Conservation (phyloP, 2,113 vertebrate genomes). For the Gymnogyps californianus region DNA sequence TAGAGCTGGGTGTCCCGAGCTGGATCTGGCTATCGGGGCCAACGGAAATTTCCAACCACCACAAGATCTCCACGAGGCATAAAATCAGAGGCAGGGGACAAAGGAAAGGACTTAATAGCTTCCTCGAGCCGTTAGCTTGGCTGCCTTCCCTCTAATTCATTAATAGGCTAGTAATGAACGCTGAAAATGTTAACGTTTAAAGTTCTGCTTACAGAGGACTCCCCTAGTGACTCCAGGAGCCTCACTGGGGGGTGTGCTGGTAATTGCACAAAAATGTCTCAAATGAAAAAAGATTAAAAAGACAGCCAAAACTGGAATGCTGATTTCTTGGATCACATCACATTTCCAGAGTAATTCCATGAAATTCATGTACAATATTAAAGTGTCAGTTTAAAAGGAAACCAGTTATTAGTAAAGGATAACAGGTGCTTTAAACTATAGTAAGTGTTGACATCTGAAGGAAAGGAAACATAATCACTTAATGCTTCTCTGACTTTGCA, state of each 20-base stretch:
- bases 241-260: background rate
- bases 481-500: constrained; percentile 68
- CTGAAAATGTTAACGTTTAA: background rate
- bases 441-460: constrained; percentile 72
- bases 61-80: background rate
- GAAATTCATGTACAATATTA: constrained; percentile 72
- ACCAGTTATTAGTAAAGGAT: constrained; percentile 76
- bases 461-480: constrained; percentile 71
- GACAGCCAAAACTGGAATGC: constrained; percentile 21
- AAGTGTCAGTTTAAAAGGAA: constrained; percentile 77
- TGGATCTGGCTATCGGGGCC: background rate
- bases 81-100: background rate
- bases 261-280: background rate
- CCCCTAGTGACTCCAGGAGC: background rate
- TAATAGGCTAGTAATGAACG: background rate
- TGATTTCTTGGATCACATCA: constrained; percentile 60
- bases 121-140: background rate
- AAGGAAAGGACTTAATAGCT: background rate
- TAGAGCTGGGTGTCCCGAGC: background rate
- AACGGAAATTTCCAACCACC: background rate
- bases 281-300: background rate
- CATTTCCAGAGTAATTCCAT: constrained; percentile 65
- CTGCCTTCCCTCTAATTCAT: background rate
- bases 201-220: background rate
- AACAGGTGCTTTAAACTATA: constrained; percentile 74